Conservation (phyloP, 2,113 vertebrate species). For the Edolisoma coerulescens region DNA sequence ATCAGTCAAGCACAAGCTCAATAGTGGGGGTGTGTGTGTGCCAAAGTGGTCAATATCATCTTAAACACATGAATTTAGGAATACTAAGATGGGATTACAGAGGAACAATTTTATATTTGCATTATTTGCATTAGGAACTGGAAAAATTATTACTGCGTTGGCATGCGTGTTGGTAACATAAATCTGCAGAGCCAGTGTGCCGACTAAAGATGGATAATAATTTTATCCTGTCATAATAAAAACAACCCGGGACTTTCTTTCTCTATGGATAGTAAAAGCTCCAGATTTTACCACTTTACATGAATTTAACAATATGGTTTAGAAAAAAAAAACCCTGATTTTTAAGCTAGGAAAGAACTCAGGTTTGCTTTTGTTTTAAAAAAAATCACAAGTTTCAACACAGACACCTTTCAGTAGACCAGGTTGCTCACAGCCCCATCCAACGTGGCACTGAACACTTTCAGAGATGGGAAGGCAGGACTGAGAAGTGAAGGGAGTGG, state of each 20-base stretch:
- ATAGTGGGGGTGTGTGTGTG: fast-evolving
- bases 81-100: neutral
- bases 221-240: neutral
- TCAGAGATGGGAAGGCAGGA: neutral
- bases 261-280: neutral
- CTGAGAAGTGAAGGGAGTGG: neutral
- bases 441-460: neutral
- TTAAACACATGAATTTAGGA: neutral
- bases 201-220: neutral
- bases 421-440: neutral
- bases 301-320: neutral
- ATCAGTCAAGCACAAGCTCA: neutral
- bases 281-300: neutral
- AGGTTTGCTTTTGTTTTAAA: neutral
- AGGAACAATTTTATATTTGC: neutral
- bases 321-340: neutral
- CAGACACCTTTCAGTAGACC: neutral
- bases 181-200: neutral
- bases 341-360: neutral
- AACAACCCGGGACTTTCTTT: neutral
- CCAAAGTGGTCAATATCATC: neutral
- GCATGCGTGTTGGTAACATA: neutral
- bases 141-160: neutral
- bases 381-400: neutral
- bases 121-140: neutral